Percentiles rank a stretch among this genome's conserved stretches.
Evolutionary conservation across 1,140 invertebrate species (phyloP).

Genomic region (Macrosteles quadrilineatus): DNA sequence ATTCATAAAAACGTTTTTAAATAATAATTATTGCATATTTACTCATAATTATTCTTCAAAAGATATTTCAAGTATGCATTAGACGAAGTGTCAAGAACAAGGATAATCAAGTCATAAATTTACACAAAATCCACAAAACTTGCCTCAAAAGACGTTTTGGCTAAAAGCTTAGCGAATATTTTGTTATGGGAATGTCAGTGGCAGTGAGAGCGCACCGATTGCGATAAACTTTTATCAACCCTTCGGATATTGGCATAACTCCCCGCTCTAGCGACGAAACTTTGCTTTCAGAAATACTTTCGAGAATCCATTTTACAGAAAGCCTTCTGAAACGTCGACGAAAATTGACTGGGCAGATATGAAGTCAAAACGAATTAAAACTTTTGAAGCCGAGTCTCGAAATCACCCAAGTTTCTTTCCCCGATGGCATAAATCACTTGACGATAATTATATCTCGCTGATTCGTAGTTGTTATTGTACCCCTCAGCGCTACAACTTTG

Average conservation of each 20-base stretch:
- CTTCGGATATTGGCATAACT: background rate
- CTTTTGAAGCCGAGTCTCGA: slow-evolving; percentile 13
- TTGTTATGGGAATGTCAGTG: background rate
- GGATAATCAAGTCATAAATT: no score
- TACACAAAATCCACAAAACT: no score
- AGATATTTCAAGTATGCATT: no score
- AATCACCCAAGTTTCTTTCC: background rate
- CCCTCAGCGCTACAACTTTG: background rate
- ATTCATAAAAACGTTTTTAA: no score
- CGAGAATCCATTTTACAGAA: slow-evolving; percentile 8
- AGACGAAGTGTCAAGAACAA: no score
- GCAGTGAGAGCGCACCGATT: slow-evolving; percentile 6
- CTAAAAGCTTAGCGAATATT: slow-evolving; percentile 12
- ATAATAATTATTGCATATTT: no score
- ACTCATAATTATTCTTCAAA: no score
- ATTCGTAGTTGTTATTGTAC: background rate
- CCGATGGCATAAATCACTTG: slow-evolving; percentile 5
- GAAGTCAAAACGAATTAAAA: slow-evolving; percentile 20
- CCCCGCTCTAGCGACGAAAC: background rate
- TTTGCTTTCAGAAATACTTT: slow-evolving; percentile 18
- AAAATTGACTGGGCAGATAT: slow-evolving; percentile 18
- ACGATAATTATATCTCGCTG: slow-evolving; percentile 6
- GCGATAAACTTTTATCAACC: background rate
- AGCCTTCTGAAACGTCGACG: background rate
- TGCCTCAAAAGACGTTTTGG: background rate